These are phyloP conservation scores for Spodoptera litura DNA, from an alignment of 1,140 invertebrate species.

Conservation along the genomic window DNA sequence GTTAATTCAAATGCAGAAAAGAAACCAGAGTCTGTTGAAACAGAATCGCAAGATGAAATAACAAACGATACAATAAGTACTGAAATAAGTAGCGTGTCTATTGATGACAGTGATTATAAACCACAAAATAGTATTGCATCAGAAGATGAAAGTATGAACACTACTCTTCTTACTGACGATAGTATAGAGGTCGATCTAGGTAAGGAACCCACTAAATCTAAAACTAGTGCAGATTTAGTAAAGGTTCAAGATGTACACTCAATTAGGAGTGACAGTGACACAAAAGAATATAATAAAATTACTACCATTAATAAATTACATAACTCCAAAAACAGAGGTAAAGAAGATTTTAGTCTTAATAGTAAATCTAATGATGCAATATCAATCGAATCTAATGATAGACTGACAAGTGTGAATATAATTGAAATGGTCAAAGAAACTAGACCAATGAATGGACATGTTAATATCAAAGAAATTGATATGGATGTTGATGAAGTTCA, in stretches of 20 bases:
- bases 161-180: background rate
- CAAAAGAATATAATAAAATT: background rate
- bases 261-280: background rate
- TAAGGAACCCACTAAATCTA: no score
- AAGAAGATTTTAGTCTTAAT: background rate
- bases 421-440: constrained; percentile 3
- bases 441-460: background rate
- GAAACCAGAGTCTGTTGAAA: background rate
- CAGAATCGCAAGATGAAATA: constrained; percentile 14
- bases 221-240: no score
- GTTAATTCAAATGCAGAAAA: background rate
- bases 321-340: background rate
- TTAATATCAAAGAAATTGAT: constrained; percentile 32
- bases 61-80: constrained; percentile 23
- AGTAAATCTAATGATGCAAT: background rate
- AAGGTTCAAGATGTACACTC: no score
- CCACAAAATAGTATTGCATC: constrained; percentile 18
- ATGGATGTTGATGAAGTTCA: constrained; percentile 22
- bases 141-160: constrained; percentile 26
- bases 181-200: background rate
- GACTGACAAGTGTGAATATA: background rate
- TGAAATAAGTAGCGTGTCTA: constrained; percentile 34
- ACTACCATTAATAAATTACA: background rate
- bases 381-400: background rate
- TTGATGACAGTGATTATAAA: constrained; percentile 33